Evolutionary conservation across 2,797 vertebrate species (phyloP), one percentile per base, ranked within the genome.

Genomic region (Streptopelia turtur): DNA sequence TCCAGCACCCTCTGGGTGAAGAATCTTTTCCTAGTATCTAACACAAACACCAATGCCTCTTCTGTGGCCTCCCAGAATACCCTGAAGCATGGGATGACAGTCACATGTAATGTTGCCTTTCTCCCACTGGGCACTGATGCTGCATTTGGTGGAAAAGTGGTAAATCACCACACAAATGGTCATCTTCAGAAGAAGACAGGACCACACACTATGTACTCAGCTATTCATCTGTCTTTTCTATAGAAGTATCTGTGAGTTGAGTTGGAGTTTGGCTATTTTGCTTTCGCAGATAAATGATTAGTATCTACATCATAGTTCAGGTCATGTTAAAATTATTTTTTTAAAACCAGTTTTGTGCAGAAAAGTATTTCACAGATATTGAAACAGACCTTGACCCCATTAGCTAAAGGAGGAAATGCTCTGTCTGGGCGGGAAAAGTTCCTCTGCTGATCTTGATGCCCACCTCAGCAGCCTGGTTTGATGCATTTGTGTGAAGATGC

Each of bases 161-260:
- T 41, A 39, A 79, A 87, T 27, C n/a, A 35, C 6, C 28, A 20
- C 31, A 8, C 9, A 41, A 22, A 15, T 16, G 15, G 5, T 30
- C 63, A 8, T 43, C 39, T 70, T 31, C 65, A 57, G 47, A 65
- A 45, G 45, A 78, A 52, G 35, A 22, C 3, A 3, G 6, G 31
- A 47, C 1, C 25, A 9, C 10, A 7, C 5, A 1, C 30, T 7
- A 2, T 0, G 0, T 23, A 25, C 35, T 43, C 25, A 11, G 41
- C 22, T 45, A 23, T 41, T 81, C 5, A 7, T 13, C 11, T 37
- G 0, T 9, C 21, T 65, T 77, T 61, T 52, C 45, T 56, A 6
- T 22, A 41, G 28, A 31, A 65, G 35, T 1, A 37, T 16, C 25
- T 28, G 0, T 16, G 30, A 81, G 9, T 14, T 16, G 30, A 81